Conservation (phyloP, 1,140 invertebrate species). For the Physella acuta region DNA sequence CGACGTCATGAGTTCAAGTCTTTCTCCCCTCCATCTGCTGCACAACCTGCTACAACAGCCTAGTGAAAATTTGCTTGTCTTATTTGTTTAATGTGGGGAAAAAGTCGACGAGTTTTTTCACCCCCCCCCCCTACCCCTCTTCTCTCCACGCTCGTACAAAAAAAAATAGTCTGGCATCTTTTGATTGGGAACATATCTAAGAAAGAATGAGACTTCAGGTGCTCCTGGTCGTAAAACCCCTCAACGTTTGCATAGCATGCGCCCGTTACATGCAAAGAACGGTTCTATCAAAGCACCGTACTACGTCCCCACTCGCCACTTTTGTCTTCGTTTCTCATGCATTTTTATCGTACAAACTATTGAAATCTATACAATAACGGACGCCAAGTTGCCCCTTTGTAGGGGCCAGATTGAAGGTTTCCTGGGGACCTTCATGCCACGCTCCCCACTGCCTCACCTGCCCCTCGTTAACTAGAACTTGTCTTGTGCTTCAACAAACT, state of each 20-base stretch:
- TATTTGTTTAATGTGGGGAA: slow-evolving; percentile 25
- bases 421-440: slow-evolving; percentile 3
- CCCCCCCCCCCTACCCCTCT: background rate
- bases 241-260: slow-evolving; percentile 19
- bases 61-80: slow-evolving; percentile 15
- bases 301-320: slow-evolving; percentile 19
- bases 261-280: slow-evolving; percentile 20
- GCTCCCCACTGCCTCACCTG: slow-evolving; percentile 20
- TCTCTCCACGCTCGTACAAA: slow-evolving; percentile 7
- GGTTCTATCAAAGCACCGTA: slow-evolving; percentile 11
- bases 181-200: slow-evolving; percentile 21
- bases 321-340: slow-evolving; percentile 28
- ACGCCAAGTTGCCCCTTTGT: slow-evolving; percentile 20
- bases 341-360: slow-evolving; percentile 26
- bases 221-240: slow-evolving; percentile 10
- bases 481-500: slow-evolving; percentile 11
- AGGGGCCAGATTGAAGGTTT: slow-evolving; percentile 13
- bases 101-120: slow-evolving; percentile 14
- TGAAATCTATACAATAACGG: slow-evolving; percentile 22
- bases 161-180: slow-evolving; percentile 20
- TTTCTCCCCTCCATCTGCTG: slow-evolving; percentile 10
- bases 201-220: slow-evolving; percentile 19
- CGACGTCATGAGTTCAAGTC: background rate
- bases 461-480: slow-evolving; percentile 15
- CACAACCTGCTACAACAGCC: slow-evolving; percentile 15